Conservation (phyloP, 2,797 vertebrate species). For the Euphonia xanthogaster region DNA sequence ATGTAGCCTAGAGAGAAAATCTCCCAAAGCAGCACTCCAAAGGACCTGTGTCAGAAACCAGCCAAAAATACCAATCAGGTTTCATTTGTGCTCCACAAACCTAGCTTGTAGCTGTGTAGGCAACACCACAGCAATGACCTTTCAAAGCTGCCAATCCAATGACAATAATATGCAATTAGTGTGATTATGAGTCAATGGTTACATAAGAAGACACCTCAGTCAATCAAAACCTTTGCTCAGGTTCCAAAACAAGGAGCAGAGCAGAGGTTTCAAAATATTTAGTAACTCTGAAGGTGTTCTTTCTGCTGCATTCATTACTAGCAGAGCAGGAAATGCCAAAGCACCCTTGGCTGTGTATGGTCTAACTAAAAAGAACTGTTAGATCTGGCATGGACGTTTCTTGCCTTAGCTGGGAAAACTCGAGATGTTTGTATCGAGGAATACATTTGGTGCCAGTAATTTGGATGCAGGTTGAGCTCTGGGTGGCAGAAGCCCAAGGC, state of each 20-base stretch:
- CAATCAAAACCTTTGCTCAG: not conserved
- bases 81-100: not conserved
- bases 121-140: not conserved
- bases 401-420: not conserved
- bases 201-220: not conserved
- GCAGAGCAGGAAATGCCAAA: not conserved
- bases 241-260: not conserved
- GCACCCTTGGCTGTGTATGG: not conserved
- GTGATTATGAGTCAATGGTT: not conserved
- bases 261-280: not conserved
- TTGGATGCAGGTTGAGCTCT: not conserved
- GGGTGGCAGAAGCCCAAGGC: not conserved
- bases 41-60: constrained; percentile 83
- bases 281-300: not conserved
- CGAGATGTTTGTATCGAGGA: not conserved
- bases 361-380: not conserved
- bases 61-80: not conserved
- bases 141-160: not conserved
- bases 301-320: not conserved
- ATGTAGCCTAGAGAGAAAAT: constrained; percentile 93
- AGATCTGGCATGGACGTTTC: not conserved
- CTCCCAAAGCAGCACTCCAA: constrained; percentile 95
- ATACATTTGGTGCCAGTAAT: not conserved
- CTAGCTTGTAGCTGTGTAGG: not conserved
- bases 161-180: not conserved